Conservation (phyloP, 2,888 invertebrate species). For the Drosophila picticornis region DNA sequence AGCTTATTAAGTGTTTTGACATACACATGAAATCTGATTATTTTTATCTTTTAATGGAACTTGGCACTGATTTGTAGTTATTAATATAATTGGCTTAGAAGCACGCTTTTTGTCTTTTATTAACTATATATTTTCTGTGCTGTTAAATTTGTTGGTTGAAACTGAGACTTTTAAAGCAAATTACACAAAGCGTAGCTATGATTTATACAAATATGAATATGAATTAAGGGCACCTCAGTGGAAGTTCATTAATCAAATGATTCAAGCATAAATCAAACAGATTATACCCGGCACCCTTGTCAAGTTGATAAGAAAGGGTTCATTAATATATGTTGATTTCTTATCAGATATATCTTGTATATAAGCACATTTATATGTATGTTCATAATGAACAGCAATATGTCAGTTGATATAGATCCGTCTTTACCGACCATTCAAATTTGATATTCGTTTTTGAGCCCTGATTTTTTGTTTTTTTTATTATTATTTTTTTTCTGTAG, state of each 20-base stretch:
- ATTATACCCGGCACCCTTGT: not conserved
- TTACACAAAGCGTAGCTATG: not conserved
- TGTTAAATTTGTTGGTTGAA: not conserved
- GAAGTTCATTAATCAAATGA: constrained; percentile 20
- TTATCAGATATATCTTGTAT: not conserved
- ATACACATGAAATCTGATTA: not conserved
- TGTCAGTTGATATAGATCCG: not conserved
- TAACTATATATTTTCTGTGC: not conserved
- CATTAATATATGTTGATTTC: not conserved
- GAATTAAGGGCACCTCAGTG: not conserved
- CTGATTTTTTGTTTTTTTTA: constrained; percentile 1
- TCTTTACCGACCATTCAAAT: not conserved
- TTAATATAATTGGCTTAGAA: not conserved
- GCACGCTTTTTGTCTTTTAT: not conserved
- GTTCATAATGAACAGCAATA: not conserved
- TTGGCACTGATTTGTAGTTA: not conserved
- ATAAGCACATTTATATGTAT: not conserved
- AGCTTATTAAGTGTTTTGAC: not conserved
- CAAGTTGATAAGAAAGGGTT: not conserved
- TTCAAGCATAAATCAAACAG: constrained; percentile 26
- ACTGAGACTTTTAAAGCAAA: not conserved
- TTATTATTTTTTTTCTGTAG: not conserved
- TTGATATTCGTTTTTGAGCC: not conserved
- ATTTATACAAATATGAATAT: not conserved
- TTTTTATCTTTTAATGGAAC: not conserved